Evolutionary conservation across 2,113 vertebrate genomes (phyloP), one percentile per base, ranked within the genome.

Genomic region (Narcine bancroftii): DNA sequence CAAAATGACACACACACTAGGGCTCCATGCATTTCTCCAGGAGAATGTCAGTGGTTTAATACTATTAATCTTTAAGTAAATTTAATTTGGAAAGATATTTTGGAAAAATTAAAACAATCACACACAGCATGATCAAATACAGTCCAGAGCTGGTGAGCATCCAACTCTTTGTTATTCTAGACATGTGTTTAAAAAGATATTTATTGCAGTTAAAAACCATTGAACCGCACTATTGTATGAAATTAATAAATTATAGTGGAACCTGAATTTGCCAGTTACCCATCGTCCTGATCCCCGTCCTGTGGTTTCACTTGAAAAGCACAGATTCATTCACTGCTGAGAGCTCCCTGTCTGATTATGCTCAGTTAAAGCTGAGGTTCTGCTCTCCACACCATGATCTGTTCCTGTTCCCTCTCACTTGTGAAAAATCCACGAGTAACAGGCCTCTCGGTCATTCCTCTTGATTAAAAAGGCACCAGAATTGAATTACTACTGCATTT

Each of bases 211-310:
- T 87, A 87, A 87, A 17, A 87, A n/a, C 19, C 17, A 60, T 39
- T n/a, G 36, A 60, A 36, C 81, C n/a, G 53, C 56, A 60, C 19
- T 36, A 33, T 83, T 2, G 26, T 53, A n/a, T 60, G 81, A 56
- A n/a, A n/a, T 53, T 29, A 87, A 87, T 87, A 87, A 87, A 87
- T 87, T 60, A 63, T 56, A 60, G 81, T 60, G 81, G 33, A 60
- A 87, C 11, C 11, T n/a, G 33, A 60, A 87, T 56, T 36, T 33
- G 56, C 50, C 50, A 85, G n/a, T 85, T 56, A n/a, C 29, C 29
- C 50, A 60, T 2, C 81, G n/a, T 56, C 4, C 81, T 60, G 50
- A n/a, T 56, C 81, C 77, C 24, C 13, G 3, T 13, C 24, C 33
- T 6, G 10, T 3, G 10, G 47, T 10, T 53, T 56, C 33, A 15